Evolutionary conservation across 2,888 invertebrate species (phyloP).

Genomic region (Troglohyphantes excavatus): DNA sequence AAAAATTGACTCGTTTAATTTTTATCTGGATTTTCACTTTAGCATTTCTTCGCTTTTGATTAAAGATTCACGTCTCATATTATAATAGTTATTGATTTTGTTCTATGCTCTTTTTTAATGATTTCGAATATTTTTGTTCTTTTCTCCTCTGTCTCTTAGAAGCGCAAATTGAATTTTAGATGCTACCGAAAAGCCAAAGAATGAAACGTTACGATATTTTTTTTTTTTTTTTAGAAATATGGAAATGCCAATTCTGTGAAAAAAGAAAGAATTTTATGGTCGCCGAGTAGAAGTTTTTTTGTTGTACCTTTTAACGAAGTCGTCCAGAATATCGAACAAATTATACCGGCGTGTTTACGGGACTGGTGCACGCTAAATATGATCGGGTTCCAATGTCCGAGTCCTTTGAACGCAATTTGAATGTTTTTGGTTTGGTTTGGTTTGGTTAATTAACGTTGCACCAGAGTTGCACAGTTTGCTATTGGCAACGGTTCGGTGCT

Average conservation of each 20-base stretch:
- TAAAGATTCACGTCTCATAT: slow-evolving; percentile 35
- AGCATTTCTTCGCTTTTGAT: slow-evolving; percentile 27
- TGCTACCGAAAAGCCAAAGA: not conserved
- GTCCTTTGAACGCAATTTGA: slow-evolving; percentile 59
- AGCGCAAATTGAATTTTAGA: slow-evolving; percentile 59
- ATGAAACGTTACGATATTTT: too few species aligned
- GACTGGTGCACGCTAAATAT: too few species aligned
- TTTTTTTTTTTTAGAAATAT: too few species aligned
- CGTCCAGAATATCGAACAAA: too few species aligned
- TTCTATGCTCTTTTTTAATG: not conserved
- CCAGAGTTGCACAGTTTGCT: too few species aligned
- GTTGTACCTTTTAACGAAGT: not conserved
- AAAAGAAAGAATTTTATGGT: slow-evolving; percentile 9
- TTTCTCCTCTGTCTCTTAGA: slow-evolving; percentile 1
- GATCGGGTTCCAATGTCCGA: too few species aligned
- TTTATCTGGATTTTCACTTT: slow-evolving; percentile 40
- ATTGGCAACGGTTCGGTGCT: too few species aligned
- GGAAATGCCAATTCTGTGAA: not conserved
- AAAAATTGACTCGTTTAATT: slow-evolving; percentile 34
- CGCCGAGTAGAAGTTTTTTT: not conserved
- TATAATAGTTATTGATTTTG: slow-evolving; percentile 59
- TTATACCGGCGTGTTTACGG: too few species aligned
- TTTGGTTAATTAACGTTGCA: too few species aligned
- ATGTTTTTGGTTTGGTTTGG: too few species aligned
- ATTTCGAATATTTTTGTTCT: not conserved